Conservation (phyloP, 2,113 vertebrate genomes). For the Edolisoma coerulescens region DNA sequence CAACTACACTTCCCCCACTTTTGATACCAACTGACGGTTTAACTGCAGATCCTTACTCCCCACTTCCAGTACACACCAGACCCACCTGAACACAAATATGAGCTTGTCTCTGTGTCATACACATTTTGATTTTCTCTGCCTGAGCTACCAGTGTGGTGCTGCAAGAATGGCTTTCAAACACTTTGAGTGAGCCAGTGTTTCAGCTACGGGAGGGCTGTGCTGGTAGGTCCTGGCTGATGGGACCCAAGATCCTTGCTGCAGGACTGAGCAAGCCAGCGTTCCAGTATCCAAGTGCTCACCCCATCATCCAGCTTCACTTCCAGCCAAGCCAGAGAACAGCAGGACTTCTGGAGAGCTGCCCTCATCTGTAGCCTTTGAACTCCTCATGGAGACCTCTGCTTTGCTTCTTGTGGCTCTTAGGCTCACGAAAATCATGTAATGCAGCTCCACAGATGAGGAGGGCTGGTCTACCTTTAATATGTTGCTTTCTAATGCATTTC, state of each 20-base stretch:
- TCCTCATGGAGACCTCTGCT: background rate
- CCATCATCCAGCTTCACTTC: background rate
- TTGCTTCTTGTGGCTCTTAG: background rate
- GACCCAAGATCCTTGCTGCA: background rate
- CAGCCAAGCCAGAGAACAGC: background rate
- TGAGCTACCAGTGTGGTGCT: background rate
- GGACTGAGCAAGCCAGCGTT: background rate
- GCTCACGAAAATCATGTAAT: accelerated
- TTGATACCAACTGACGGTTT: accelerated
- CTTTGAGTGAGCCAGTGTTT: background rate
- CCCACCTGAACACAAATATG: background rate
- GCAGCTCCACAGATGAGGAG: background rate
- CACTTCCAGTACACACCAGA: background rate
- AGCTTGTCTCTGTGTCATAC: background rate
- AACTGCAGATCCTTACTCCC: background rate
- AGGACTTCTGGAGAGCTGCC: background rate
- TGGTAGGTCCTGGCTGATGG: background rate
- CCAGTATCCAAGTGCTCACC: background rate
- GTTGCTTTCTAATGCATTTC: background rate
- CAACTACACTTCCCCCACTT: background rate
- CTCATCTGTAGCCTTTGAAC: background rate
- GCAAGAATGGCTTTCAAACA: background rate
- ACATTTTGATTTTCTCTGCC: background rate
- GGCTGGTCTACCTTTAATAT: background rate
- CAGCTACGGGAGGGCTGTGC: background rate